phyloP scores from a whole-genome alignment of 2,113 vertebrate species.

The Petrocephalus microphthalmus region DNA sequence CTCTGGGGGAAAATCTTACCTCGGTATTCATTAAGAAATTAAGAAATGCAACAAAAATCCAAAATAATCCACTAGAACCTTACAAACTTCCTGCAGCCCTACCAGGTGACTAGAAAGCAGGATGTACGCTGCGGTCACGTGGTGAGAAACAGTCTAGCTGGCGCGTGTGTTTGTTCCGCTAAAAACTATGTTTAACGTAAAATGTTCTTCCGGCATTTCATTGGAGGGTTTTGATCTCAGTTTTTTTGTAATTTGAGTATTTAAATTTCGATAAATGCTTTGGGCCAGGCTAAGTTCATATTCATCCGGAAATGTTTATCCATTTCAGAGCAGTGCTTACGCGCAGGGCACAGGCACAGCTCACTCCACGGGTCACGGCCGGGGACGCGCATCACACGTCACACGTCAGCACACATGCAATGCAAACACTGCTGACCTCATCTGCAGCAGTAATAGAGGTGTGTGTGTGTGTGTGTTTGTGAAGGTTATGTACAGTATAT shows the following conservation, averaged over 20 bases:
- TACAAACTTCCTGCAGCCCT: background rate
- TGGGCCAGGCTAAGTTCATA: background rate
- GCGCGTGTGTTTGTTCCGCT: background rate
- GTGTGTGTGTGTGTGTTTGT: no score
- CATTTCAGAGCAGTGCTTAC: background rate
- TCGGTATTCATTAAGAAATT: conserved; percentile 6
- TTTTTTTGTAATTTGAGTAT: background rate
- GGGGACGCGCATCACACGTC: background rate
- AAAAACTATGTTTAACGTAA: background rate
- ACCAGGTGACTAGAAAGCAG: background rate
- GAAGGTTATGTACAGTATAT: no score
- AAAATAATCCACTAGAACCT: background rate
- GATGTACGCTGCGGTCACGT: background rate
- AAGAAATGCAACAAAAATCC: no score
- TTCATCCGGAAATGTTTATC: background rate
- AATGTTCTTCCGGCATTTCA: background rate
- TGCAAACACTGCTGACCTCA: background rate
- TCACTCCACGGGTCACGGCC: background rate
- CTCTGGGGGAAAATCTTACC: background rate
- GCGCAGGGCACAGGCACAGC: background rate
- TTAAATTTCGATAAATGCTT: background rate
- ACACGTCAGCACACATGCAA: background rate
- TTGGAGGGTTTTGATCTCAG: background rate
- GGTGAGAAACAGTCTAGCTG: background rate
- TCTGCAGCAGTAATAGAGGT: no score